phyloP scores from a whole-genome alignment of 2,113 vertebrate genomes.

The Apodemus speciosus region DNA sequence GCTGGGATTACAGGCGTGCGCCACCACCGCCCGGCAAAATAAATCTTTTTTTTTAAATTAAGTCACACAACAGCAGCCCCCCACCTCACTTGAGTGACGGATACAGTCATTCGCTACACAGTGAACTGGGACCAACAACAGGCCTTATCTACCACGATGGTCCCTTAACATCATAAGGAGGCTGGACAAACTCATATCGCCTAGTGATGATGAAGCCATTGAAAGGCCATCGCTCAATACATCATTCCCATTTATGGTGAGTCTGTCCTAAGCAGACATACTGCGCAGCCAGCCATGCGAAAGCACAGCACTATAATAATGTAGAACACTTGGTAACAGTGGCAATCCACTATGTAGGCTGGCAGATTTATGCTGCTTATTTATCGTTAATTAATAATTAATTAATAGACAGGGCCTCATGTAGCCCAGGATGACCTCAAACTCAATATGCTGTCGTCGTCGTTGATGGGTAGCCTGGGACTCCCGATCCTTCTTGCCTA shows the following conservation, averaged over 20 bases:
- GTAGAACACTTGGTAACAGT: no score
- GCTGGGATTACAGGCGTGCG: no score
- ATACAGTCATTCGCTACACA: not conserved
- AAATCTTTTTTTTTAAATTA: not conserved
- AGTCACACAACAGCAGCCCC: not conserved
- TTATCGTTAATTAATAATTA: not conserved
- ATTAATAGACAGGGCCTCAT: not conserved
- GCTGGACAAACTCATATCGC: not conserved
- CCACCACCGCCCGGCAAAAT: no score
- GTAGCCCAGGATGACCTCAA: not conserved
- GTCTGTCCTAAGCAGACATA: not conserved
- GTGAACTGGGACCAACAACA: not conserved
- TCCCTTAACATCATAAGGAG: no score
- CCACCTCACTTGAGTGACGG: not conserved
- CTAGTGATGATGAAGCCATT: not conserved
- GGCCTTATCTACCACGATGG: not conserved
- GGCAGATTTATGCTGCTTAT: not conserved
- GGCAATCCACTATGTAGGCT: not conserved
- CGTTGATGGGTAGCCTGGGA: not conserved
- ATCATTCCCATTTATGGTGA: not conserved
- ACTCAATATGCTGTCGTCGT: not conserved
- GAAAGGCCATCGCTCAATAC: not conserved
- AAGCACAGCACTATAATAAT: no score
- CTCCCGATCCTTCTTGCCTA: not conserved
- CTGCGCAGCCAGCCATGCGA: not conserved